A percentile compares a stretch with the other conserved stretches of the same genome.
These are phyloP conservation scores for Zootoca vivipara DNA, from an alignment of 2,113 vertebrate genomes.

Conservation along the genomic window DNA sequence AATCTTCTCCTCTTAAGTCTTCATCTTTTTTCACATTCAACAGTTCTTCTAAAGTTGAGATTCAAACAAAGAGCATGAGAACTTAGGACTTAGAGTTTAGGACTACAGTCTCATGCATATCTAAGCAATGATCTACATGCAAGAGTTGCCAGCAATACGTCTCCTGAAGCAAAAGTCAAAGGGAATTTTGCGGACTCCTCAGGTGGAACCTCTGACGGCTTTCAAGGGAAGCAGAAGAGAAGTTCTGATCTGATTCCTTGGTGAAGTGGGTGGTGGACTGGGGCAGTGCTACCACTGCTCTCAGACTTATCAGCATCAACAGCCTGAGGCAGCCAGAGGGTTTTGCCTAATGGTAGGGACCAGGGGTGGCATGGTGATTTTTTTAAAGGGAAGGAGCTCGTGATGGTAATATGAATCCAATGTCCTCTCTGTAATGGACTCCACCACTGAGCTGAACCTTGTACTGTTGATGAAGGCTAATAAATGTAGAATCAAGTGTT, in stretches of 20 bases:
- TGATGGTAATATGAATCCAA: no score
- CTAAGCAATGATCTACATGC: background rate
- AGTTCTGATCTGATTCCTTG: no score
- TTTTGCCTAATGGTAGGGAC: no score
- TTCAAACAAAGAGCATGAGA: background rate
- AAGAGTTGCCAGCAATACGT: background rate
- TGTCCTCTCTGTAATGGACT: background rate
- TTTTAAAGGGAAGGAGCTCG: no score
- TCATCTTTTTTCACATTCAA: background rate
- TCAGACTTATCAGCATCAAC: no score
- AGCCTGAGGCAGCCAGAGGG: no score
- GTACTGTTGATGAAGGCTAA: background rate
- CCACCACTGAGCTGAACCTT: background rate
- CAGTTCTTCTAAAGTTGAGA: background rate
- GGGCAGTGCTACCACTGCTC: no score
- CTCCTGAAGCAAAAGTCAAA: background rate
- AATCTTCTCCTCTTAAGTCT: no score
- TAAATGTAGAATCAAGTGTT: background rate
- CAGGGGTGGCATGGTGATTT: no score
- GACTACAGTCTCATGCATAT: background rate
- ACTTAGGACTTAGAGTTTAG: no score
- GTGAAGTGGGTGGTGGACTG: no score
- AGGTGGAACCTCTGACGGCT: background rate
- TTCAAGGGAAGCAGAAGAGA: background rate
- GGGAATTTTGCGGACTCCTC: background rate